A percentile compares a stretch with the other conserved stretches of the same genome.
Evolutionary conservation across 2,797 vertebrate species (phyloP).

Genomic region (Ptychobarbus kaznakovi): DNA sequence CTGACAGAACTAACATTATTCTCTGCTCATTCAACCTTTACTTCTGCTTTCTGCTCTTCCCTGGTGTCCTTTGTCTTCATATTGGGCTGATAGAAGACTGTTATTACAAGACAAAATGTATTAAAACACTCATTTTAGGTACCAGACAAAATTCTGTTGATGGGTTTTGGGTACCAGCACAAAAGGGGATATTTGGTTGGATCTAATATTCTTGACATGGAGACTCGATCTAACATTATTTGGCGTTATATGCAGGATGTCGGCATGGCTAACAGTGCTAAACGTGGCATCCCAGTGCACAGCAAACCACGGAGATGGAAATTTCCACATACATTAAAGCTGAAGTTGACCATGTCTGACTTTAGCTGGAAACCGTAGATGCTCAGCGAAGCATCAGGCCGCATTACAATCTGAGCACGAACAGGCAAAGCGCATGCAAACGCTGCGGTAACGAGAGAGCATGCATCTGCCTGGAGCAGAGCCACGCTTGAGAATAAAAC

Average conservation of each 20-base stretch:
- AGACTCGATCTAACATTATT: neutral
- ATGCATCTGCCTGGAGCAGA: slow-evolving; percentile 14
- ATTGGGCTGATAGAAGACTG: neutral
- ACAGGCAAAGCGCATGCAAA: slow-evolving; percentile 63
- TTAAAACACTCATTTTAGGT: neutral
- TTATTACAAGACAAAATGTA: neutral
- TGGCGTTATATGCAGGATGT: neutral
- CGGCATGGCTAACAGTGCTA: neutral
- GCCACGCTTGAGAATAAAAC: slow-evolving; percentile 24
- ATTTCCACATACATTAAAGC: slow-evolving; percentile 43
- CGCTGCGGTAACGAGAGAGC: slow-evolving; percentile 13
- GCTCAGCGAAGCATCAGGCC: slow-evolving; percentile 51
- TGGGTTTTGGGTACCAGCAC: neutral
- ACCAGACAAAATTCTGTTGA: neutral
- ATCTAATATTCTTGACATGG: neutral
- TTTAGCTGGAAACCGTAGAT: slow-evolving; percentile 50
- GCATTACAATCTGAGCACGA: slow-evolving; percentile 43
- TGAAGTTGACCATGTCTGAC: slow-evolving; percentile 49
- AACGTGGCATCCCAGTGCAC: neutral
- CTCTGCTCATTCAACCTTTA: neutral
- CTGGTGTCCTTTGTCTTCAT: neutral
- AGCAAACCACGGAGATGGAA: slow-evolving; percentile 32
- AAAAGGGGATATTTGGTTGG: neutral
- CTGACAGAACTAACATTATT: neutral
- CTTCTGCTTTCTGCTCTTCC: neutral